A percentile compares a stretch with the other conserved stretches of the same genome.
These are phyloP conservation scores for Gila robusta DNA, from an alignment of 2,797 vertebrate species.

Conservation along the genomic window DNA sequence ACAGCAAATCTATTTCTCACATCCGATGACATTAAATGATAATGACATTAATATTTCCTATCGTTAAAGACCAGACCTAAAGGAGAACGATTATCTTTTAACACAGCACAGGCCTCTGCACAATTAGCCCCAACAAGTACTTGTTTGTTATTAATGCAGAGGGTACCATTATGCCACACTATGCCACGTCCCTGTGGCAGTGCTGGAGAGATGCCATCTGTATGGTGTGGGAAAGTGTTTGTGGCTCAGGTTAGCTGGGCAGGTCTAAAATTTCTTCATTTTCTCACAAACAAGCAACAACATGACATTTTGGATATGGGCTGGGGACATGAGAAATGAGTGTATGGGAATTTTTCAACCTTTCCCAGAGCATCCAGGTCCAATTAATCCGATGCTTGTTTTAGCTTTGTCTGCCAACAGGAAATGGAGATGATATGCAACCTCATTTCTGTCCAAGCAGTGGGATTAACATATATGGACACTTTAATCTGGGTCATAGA, in stretches of 20 bases:
- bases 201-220: slow-evolving; percentile 41
- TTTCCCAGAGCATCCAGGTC: not conserved
- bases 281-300: slow-evolving; percentile 19
- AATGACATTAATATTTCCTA: not conserved
- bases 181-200: slow-evolving; percentile 28
- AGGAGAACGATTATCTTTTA: slow-evolving; percentile 19
- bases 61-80: not conserved
- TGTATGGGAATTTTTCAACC: not conserved
- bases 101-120: not conserved
- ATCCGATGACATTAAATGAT: not conserved
- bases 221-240: slow-evolving; percentile 32
- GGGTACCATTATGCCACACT: slow-evolving; percentile 6
- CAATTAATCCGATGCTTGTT: slow-evolving; percentile 26
- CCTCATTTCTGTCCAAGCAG: slow-evolving; percentile 23
- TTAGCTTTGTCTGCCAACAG: slow-evolving; percentile 33
- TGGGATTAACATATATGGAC: not conserved
- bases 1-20: not conserved
- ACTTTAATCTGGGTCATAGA: slow-evolving; percentile 40
- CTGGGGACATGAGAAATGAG: not conserved
- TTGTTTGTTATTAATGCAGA: slow-evolving; percentile 40
- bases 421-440: slow-evolving; percentile 27
- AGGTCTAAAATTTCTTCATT: not conserved
- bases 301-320: not conserved
- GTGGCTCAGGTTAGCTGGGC: slow-evolving; percentile 1
- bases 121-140: slow-evolving; percentile 39